Conservation (phyloP, 2,888 invertebrate genomes). For the Zygothrica quintamaculata region DNA sequence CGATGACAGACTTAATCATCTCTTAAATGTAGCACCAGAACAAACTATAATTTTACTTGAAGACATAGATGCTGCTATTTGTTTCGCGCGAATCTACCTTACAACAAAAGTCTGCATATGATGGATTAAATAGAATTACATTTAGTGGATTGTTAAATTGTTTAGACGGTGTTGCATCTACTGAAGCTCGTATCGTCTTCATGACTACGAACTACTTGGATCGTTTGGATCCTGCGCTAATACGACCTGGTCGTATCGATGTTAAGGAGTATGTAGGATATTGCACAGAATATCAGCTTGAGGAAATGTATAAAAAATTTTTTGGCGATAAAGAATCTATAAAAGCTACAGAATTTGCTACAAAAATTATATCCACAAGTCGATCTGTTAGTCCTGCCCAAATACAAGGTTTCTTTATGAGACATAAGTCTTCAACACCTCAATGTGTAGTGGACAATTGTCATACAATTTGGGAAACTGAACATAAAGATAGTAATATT, state of each 20-base stretch:
- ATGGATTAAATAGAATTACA: slow-evolving; percentile 96
- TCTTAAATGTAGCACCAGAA: slow-evolving; percentile 95
- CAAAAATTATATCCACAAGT: slow-evolving; percentile 86
- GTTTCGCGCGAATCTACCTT: slow-evolving; percentile 91
- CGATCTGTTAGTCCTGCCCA: slow-evolving; percentile 94
- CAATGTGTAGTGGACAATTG: slow-evolving; percentile 88
- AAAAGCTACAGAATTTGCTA: slow-evolving; percentile 88
- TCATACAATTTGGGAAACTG: slow-evolving; percentile 87
- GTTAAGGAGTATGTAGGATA: slow-evolving; percentile 94
- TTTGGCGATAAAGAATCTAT: slow-evolving; percentile 87
- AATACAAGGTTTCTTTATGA: slow-evolving; percentile 98
- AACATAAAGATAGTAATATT: slow-evolving; percentile 4
- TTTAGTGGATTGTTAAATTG: slow-evolving; percentile 99
- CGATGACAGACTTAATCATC: slow-evolving; percentile 97
- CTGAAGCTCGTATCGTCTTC: slow-evolving; percentile 98
- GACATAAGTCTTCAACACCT: slow-evolving; percentile 90
- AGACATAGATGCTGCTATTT: slow-evolving; percentile 98
- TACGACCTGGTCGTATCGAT: slow-evolving; percentile 97
- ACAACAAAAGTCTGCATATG: slow-evolving; percentile 92
- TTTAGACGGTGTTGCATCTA: slow-evolving; percentile 98
- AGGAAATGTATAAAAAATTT: slow-evolving; percentile 95
- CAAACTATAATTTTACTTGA: slow-evolving; percentile 97
- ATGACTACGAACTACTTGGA: slow-evolving; percentile 99
- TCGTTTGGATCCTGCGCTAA: slow-evolving; percentile 96
- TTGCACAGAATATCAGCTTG: slow-evolving; percentile 91